Evolutionary conservation across 1,140 invertebrate species (phyloP).

Genomic region (Drosophila repletoides): DNA sequence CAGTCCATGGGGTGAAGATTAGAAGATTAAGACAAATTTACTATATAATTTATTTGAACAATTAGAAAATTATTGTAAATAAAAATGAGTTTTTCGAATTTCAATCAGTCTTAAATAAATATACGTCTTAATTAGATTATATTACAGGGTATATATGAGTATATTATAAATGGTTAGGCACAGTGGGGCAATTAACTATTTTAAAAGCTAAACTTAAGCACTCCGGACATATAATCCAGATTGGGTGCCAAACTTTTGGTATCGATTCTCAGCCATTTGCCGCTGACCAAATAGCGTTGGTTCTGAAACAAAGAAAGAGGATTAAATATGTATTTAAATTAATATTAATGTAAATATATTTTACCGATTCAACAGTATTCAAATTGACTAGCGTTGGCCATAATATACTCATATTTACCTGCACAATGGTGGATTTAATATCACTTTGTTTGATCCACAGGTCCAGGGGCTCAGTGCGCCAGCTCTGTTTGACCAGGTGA

Average conservation of each 20-base stretch:
- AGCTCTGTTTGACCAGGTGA: slow-evolving; percentile 53
- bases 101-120: slow-evolving; percentile 18
- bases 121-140: slow-evolving; percentile 5
- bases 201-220: slow-evolving; percentile 72
- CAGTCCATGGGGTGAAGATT: too few relatives aligned
- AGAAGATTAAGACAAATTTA: too few relatives aligned
- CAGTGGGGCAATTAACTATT: background rate
- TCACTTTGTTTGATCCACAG: slow-evolving; percentile 63
- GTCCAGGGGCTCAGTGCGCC: slow-evolving; percentile 56
- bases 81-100: background rate
- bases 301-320: slow-evolving; percentile 12
- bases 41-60: background rate
- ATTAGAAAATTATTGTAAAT: background rate
- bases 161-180: slow-evolving; percentile 1
- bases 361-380: too few relatives aligned
- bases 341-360: too few relatives aligned
- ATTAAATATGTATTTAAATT: background rate
- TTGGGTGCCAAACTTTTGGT: slow-evolving; percentile 27
- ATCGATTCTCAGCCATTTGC: slow-evolving; percentile 52
- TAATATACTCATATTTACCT: background rate
- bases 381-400: too few relatives aligned
- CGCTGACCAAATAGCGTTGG: slow-evolving; percentile 43
- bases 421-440: slow-evolving; percentile 27
- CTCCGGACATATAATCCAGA: slow-evolving; percentile 47
- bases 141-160: background rate